Base-by-base conservation (phyloP, 2,797 vertebrate species). In the Acanthis flammea region DNA sequence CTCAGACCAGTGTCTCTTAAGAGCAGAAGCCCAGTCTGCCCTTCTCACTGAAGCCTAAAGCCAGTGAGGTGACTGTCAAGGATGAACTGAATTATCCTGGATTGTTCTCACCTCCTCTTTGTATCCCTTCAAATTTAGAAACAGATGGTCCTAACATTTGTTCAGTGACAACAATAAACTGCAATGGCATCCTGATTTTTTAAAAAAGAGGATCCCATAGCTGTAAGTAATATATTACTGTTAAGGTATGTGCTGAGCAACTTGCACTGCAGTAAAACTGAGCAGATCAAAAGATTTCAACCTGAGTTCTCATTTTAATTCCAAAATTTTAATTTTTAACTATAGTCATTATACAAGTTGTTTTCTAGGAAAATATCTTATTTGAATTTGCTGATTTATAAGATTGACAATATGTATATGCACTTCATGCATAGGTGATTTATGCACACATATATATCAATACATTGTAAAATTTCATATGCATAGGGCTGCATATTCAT, bases 361-460 rank as follows among this genome's bases (percentile, higher is more conserved):
- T 72, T 84, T 86, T 75, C 67, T 80, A 86, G 70, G 84, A 90
- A 73, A 92, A 82, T 71, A 53, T 12, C 67, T 84, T 92, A 91
- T 85, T 92, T 93, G 28, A 87, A 94, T 93, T 55, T 89, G 48
- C 48, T 90, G 45, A 79, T 88, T 81, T 95, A 23, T 85, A 76
- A 45, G 50, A 67, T 85, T 33, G 45, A 50, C 35, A 44, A 13
- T 48, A 48, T 84, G 33, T 71, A 55, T 60, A 54, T 81, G 53
- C 14, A 21, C 24, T 53, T 39, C 7, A 23, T 71, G n/a, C 45
- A 67, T 33, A 84, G n/a, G 44, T 79, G 68, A 85, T 88, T 77
- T 73, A 85, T 92, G 86, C 84, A 80, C 30, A 39, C 62, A 42
- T 68, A 75, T 58, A 87, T 78, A 87, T 93, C 90, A 72, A 89